These are phyloP conservation scores for Brienomyrus longianalis DNA, from an alignment of 2,113 vertebrate genomes.

Conservation along the genomic window DNA sequence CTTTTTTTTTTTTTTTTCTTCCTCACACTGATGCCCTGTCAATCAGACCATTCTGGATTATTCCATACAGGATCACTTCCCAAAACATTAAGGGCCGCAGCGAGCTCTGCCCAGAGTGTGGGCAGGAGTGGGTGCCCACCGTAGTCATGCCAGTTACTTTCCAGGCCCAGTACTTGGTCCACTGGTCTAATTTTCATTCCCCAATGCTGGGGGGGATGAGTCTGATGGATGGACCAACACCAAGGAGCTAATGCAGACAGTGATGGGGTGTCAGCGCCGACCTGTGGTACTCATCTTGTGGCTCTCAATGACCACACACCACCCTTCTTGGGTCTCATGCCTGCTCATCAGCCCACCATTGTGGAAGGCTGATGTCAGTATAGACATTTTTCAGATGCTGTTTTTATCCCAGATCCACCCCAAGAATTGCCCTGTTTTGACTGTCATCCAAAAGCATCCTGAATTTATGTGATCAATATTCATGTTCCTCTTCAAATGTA, in stretches of 20 bases:
- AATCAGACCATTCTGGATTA: not conserved
- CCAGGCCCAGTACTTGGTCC: not conserved
- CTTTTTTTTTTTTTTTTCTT: not conserved
- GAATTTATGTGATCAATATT: conserved; percentile 8
- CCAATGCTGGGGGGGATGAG: not conserved
- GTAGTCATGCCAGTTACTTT: not conserved
- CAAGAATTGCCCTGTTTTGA: not conserved
- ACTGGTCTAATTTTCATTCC: not conserved
- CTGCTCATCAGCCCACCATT: not conserved
- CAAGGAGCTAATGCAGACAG: not conserved
- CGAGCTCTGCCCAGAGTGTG: not conserved
- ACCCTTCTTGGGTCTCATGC: not conserved
- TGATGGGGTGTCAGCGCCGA: not conserved
- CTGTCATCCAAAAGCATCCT: not conserved
- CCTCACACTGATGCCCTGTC: not conserved
- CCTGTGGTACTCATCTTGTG: not conserved
- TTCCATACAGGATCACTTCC: conserved; percentile 1
- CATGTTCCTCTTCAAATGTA: not conserved
- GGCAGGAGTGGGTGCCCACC: not conserved
- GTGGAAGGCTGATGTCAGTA: not conserved
- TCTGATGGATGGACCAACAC: not conserved
- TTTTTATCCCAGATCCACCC: not conserved
- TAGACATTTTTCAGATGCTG: not conserved
- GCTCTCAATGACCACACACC: not conserved
- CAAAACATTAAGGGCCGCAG: not conserved